Conservation (phyloP, 2,113 vertebrate genomes). For the Carlito syrichta region DNA sequence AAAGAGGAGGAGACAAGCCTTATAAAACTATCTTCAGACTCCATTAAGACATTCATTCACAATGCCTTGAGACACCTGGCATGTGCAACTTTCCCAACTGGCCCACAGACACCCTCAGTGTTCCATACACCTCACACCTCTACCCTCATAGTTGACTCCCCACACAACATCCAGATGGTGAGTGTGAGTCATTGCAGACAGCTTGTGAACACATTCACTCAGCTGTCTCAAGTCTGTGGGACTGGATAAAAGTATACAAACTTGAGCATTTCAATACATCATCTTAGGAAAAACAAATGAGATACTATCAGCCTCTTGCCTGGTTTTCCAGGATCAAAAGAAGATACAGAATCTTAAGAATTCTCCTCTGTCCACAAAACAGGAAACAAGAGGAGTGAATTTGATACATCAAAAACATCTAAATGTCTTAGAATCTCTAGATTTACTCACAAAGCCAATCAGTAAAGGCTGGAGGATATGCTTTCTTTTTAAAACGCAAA, state of each 20-base stretch:
- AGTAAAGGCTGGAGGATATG: not conserved
- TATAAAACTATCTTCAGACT: not conserved
- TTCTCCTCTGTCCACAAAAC: not conserved
- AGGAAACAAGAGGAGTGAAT: not conserved
- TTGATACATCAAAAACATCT: too few species aligned
- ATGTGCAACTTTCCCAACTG: not conserved
- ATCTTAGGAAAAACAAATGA: not conserved
- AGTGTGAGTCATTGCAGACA: not conserved
- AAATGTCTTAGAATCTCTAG: not conserved
- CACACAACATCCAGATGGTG: not conserved
- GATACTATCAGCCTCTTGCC: not conserved
- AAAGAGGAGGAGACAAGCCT: not conserved
- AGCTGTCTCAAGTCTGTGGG: not conserved
- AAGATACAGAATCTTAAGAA: not conserved
- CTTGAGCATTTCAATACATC: not conserved
- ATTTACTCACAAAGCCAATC: not conserved
- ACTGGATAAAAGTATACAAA: not conserved
- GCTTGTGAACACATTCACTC: not conserved
- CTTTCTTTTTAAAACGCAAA: not conserved
- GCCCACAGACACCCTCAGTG: too few species aligned
- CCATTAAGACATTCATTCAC: too few species aligned
- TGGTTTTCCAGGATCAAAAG: not conserved
- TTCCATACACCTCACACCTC: fast-evolving
- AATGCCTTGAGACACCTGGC: not conserved
- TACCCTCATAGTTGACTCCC: too few species aligned